A percentile compares a stretch with the other conserved stretches of the same genome.
These are phyloP conservation scores for Dendronephthya gigantea DNA, from an alignment of 64 coral and sea anemone species.

Conservation along the genomic window DNA sequence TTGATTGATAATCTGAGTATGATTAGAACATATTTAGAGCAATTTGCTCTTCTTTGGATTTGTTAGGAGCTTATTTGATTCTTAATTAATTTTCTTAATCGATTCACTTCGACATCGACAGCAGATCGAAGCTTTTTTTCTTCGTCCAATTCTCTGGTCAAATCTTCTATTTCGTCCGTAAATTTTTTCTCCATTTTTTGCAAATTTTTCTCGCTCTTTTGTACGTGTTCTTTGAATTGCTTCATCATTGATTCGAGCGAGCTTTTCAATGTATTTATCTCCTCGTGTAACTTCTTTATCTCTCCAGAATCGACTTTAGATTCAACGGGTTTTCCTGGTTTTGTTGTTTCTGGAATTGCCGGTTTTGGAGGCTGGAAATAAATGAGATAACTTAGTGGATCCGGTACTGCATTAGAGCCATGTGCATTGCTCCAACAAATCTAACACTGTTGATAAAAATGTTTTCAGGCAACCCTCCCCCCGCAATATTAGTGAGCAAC, in stretches of 20 bases:
- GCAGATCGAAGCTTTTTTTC: slow-evolving; percentile 9
- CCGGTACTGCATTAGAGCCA: too few relatives aligned
- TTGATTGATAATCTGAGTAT: neutral
- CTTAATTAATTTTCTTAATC: slow-evolving; percentile 14
- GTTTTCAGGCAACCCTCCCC: too few relatives aligned
- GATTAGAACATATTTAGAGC: neutral
- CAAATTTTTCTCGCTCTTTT: neutral
- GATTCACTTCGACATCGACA: neutral
- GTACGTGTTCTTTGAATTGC: neutral
- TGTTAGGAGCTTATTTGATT: neutral
- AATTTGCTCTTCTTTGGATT: neutral
- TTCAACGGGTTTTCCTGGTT: neutral
- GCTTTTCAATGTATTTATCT: neutral
- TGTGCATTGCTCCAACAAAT: too few relatives aligned
- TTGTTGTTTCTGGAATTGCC: neutral
- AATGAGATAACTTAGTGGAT: neutral
- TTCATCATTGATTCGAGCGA: neutral
- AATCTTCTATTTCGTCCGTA: neutral
- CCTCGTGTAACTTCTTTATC: neutral
- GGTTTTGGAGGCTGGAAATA: neutral
- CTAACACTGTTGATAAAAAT: too few relatives aligned
- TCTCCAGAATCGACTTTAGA: neutral
- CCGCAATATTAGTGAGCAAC: too few relatives aligned
- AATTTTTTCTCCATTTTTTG: slow-evolving; percentile 8
- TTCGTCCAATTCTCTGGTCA: neutral